Base-by-base conservation (phyloP, 2,113 vertebrate genomes). In the Cochlearius cochlearius region DNA sequence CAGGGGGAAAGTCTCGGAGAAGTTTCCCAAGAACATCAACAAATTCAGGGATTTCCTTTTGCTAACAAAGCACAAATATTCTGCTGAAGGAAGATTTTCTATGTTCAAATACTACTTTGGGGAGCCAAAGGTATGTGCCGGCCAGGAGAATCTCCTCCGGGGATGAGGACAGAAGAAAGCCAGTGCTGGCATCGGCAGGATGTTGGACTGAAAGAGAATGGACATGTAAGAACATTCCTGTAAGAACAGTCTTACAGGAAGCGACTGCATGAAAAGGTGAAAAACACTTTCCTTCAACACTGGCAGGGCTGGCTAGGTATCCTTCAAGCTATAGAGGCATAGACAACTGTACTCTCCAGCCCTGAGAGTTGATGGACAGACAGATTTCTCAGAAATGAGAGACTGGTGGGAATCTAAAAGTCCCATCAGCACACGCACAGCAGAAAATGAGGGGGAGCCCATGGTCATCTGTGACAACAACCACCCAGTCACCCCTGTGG, bases 241-340 rank as follows among this genome's bases (percentile, higher is more conserved):
- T n/a, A n/a, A n/a, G n/a, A n/a, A n/a, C n/a, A n/a, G n/a, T 91
- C 73, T 88, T 81, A 80, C 25, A 86, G 80, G 27, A 81, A 93
- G 23, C 1, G 2, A 73, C 26, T 72, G 64, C 43, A 81, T 82
- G 62, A 88, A 81, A 88, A 92, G 18, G 62, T 52, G 52, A 86
- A 88, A 90, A 89, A 7, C 50, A 71, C 77, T 85, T 82, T 60
- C 55, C 47, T 92, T 91, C 75, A 83, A 56, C 74, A 77, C 30
- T 64, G n/a, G 20, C 49, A 71, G 25, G 25, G 56, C 68, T 86
- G 23, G n/a, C 39, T 86, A 58, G 52, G 10, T 49, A 74, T 63
- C 36, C 59, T 83, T 78, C 59, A 80, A 92, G 72, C 41, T 63
- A n/a, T 23, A 8, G 55, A 80, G 55, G 25, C n/a, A 53, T 29